Conservation (phyloP, 2,113 vertebrate genomes). For the Myrmophylax atrothorax region DNA sequence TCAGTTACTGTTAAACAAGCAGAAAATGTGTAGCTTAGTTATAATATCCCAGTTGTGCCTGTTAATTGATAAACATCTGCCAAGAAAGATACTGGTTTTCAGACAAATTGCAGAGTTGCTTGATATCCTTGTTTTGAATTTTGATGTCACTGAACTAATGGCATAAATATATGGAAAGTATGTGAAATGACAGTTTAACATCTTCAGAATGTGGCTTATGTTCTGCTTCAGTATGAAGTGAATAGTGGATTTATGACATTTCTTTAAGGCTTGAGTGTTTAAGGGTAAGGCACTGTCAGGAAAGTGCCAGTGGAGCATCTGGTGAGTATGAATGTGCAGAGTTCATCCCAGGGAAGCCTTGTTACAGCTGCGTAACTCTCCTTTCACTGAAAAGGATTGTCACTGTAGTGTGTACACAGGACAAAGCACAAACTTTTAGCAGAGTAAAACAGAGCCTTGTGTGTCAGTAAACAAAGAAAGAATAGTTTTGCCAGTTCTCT, state of each 20-base stretch:
- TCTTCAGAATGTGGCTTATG: neutral
- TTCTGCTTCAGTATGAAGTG: neutral
- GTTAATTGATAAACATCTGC: constrained; percentile 15
- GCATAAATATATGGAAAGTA: neutral
- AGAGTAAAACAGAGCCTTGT: neutral
- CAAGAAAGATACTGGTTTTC: neutral
- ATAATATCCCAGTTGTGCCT: neutral
- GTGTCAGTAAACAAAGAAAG: neutral
- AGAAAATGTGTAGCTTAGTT: constrained; percentile 6
- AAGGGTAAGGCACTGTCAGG: neutral
- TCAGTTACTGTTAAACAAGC: constrained; percentile 2
- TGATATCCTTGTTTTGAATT: neutral
- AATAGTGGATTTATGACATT: neutral
- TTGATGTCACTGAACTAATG: neutral
- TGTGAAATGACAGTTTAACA: neutral
- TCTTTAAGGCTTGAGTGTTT: neutral
- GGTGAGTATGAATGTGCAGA: neutral
- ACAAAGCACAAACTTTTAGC: neutral
- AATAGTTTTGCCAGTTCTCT: neutral
- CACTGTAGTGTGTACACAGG: neutral
- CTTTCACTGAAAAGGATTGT: neutral
- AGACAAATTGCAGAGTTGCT: neutral
- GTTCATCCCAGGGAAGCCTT: neutral
- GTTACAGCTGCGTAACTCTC: neutral
- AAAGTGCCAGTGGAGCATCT: neutral